Evolutionary conservation across 1,140 invertebrate species (phyloP), one percentile per base, ranked within the genome.

Genomic region (Nixonia krombeini): DNA sequence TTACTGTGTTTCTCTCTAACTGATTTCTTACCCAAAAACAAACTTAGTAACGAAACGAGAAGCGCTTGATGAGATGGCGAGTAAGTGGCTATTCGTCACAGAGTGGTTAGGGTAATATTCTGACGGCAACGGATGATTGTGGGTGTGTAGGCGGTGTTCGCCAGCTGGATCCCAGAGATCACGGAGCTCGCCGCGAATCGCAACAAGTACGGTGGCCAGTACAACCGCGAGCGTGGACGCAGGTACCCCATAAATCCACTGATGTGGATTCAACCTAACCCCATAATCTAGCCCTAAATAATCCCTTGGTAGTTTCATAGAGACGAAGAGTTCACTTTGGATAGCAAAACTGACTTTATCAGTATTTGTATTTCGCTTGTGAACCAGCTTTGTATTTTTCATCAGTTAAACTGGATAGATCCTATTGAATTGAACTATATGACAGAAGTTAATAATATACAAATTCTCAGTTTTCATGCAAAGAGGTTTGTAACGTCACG

Each of bases 111-210:
- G 76, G 73, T 73, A 72, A 56, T 72, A 74, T 75, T 83, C 75
- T 82, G 74, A 85, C 76, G 81, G 79, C 75, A 82, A 79, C 74
- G 81, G 77, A 82, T 85, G 75, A 84, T 85, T 87, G 83, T 87
- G 85, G 83, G 86, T 87, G 89, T 88, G 83, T 94, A 96, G 94
- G 94, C 94, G 90, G 94, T 98, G 90, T 98, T 98, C 93, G 96
- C 96, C 89, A 97, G 94, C 91, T 97, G 95, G 94, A 96, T 98
- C 88, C 96, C 96, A 86, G 96, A 98, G 92, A 98, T 98, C 89
- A 96, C 95, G 87, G 96, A 97, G 89, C 93, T 98, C 88, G 93
- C 96, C 87, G 96, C 95, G 86, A 94, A 96, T 89, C 91, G 96
- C 86, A 93, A 94, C 90, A 97, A 97, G 91, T 98, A 97, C 91